A percentile compares a stretch with the other conserved stretches of the same genome.
Conservation (phyloP, 2,113 vertebrate species). For the Platysteira castanea region DNA sequence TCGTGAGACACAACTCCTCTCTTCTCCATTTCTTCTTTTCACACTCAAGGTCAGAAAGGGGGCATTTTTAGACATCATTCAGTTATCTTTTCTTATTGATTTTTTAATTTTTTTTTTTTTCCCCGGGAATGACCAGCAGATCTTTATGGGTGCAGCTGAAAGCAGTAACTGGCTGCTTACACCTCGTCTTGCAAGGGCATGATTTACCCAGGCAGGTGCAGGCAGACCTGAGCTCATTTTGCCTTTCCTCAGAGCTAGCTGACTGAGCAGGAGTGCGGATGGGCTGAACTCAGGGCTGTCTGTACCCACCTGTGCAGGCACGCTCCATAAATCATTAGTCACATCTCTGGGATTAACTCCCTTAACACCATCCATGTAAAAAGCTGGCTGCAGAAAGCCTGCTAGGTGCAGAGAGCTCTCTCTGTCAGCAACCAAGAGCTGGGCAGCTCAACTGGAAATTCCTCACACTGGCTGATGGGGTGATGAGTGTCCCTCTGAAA, state of each 20-base stretch:
- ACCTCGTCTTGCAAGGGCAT: neutral
- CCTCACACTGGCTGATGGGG: accelerated
- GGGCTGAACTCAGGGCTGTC: neutral
- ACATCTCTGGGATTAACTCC: neutral
- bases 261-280: neutral
- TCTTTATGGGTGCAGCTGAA: neutral
- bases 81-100: neutral
- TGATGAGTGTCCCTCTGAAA: neutral
- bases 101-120: neutral
- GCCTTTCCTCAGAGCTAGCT: neutral
- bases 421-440: neutral
- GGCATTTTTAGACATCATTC: neutral
- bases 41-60: neutral
- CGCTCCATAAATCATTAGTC: neutral
- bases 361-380: neutral
- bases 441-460: neutral
- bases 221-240: conserved; percentile 2
- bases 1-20: neutral
- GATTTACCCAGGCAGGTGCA: neutral
- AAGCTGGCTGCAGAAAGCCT: neutral
- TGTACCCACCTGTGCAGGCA: neutral
- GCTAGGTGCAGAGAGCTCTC: neutral
- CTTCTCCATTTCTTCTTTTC: neutral
- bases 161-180: neutral
- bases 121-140: neutral